These are phyloP conservation scores for Choristoneura fumiferana DNA, from an alignment of 1,140 invertebrate species.

Conservation along the genomic window DNA sequence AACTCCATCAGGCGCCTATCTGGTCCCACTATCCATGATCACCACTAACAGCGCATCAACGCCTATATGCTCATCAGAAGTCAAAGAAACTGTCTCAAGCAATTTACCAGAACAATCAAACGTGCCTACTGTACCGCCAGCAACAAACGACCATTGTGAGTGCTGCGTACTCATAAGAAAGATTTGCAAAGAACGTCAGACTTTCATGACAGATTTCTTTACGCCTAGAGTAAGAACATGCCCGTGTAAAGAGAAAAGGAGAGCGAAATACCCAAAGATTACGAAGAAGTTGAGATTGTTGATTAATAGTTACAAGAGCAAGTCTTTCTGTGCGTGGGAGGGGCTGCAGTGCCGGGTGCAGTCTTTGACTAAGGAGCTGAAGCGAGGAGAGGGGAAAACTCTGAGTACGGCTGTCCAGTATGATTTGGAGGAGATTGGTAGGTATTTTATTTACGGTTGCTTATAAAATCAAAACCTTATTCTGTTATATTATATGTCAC, in stretches of 20 bases:
- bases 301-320: conserved; percentile 39
- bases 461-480: too few relatives aligned
- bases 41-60: background rate
- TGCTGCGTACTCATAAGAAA: conserved; percentile 49
- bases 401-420: background rate
- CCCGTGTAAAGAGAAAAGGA: conserved; percentile 37
- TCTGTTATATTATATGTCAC: too few relatives aligned
- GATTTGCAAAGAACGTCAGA: conserved; percentile 45
- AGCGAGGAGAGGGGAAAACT: background rate
- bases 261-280: conserved; percentile 34
- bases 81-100: background rate
- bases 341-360: conserved; percentile 26
- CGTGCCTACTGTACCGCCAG: background rate
- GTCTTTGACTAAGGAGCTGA: conserved; percentile 13
- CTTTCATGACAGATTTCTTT: conserved; percentile 52
- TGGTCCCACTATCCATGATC: conserved; percentile 37
- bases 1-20: conserved; percentile 28
- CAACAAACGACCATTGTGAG: conserved; percentile 38
- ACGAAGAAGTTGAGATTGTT: conserved; percentile 51
- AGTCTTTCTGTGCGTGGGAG: conserved; percentile 26
- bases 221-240: conserved; percentile 20
- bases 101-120: too few relatives aligned
- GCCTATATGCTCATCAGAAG: conserved; percentile 24
- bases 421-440: conserved; percentile 46
- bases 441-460: conserved; percentile 18